Percentiles rank a stretch among this genome's conserved stretches.
These are phyloP conservation scores for Macroglossus sobrinus DNA, from an alignment of 2,113 vertebrate species.

Conservation along the genomic window DNA sequence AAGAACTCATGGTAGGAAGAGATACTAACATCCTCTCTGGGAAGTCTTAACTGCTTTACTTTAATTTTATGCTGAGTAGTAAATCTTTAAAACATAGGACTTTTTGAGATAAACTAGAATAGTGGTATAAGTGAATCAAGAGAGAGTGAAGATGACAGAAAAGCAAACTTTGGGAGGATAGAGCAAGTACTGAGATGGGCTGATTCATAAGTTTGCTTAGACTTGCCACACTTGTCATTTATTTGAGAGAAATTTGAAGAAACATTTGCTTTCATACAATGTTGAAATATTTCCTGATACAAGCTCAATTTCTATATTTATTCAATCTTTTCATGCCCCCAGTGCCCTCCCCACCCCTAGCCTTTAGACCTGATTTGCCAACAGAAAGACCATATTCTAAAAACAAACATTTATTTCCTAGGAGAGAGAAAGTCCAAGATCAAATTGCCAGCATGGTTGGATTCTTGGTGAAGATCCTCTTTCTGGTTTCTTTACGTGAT, in stretches of 20 bases:
- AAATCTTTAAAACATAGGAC: neutral
- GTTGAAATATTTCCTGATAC: neutral
- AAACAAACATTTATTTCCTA: neutral
- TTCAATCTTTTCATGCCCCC: neutral
- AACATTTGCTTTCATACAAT: neutral
- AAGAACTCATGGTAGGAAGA: neutral
- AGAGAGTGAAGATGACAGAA: neutral
- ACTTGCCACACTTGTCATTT: neutral
- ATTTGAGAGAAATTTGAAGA: neutral
- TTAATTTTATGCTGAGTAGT: neutral
- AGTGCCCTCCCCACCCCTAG: neutral
- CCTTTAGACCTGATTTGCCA: neutral
- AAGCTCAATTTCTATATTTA: neutral
- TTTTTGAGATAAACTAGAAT: neutral
- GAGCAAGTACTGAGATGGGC: neutral
- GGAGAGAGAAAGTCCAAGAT: neutral
- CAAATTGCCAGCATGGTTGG: neutral
- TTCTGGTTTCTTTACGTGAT: neutral
- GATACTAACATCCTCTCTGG: neutral
- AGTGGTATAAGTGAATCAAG: neutral
- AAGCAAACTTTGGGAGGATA: neutral
- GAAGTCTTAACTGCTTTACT: neutral
- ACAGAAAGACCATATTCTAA: neutral
- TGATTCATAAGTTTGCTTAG: neutral
- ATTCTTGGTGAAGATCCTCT: neutral